These are phyloP conservation scores for Poeciliopsis turneri DNA, from an alignment of 2,797 vertebrate species.

Conservation along the genomic window DNA sequence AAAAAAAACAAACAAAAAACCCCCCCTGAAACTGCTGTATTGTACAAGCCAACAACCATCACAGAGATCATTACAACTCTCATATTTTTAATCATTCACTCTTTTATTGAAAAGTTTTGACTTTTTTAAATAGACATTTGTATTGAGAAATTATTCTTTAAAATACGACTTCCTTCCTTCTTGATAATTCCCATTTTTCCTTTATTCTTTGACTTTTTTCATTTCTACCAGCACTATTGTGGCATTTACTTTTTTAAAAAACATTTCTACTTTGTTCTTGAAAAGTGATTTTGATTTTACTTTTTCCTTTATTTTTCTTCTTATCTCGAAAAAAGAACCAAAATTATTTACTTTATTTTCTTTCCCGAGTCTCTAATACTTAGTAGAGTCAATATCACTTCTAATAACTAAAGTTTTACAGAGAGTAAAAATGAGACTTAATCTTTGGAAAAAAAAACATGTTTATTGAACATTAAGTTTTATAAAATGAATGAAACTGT, in stretches of 20 bases:
- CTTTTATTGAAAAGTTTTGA: too few species aligned
- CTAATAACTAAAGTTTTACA: background rate
- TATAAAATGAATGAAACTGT: conserved; percentile 57
- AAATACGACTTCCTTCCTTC: too few species aligned
- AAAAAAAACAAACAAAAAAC: too few species aligned
- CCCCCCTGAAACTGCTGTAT: background rate
- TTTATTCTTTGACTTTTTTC: background rate
- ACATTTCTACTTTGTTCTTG: background rate
- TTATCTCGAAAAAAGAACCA: background rate
- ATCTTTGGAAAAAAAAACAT: conserved; percentile 40
- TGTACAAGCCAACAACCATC: background rate
- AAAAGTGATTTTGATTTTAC: background rate
- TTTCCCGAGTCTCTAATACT: background rate
- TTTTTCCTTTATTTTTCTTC: background rate
- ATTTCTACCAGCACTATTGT: too few species aligned
- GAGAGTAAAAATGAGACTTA: background rate
- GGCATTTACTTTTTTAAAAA: background rate
- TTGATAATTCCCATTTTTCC: background rate
- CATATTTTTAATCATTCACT: too few species aligned
- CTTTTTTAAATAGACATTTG: background rate
- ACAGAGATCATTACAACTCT: too few species aligned
- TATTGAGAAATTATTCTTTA: background rate
- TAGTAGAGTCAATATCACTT: background rate
- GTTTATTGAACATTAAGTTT: conserved; percentile 64
- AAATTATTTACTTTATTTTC: background rate